phyloP scores from a whole-genome alignment of 2,797 vertebrate species.

The Phrynocephalus guinanensis region DNA sequence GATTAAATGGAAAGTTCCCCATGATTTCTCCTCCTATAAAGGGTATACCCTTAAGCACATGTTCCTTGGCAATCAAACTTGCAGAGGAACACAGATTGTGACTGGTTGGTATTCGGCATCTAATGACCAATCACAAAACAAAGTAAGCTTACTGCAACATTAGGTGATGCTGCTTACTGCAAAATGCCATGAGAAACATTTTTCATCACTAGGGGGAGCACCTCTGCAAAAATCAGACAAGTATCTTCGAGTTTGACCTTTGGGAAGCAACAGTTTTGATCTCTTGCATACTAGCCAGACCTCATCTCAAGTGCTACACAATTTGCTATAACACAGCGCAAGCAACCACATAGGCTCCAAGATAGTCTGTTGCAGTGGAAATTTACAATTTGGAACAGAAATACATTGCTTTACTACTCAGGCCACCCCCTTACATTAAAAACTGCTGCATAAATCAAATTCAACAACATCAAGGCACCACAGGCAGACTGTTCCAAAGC shows the following conservation, averaged over 20 bases:
- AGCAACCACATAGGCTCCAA: neutral
- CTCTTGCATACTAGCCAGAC: neutral
- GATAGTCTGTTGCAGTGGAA: fast-evolving
- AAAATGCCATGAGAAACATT: no score
- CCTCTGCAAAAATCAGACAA: no score
- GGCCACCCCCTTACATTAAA: constrained; percentile 16
- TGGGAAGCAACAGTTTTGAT: neutral
- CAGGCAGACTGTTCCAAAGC: constrained; percentile 63
- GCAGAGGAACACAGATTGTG: no score
- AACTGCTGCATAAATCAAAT: constrained; percentile 55
- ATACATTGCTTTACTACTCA: neutral
- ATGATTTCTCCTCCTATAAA: neutral
- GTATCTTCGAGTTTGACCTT: no score
- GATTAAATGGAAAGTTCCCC: no score
- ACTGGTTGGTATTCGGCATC: no score
- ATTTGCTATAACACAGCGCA: neutral
- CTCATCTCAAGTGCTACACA: neutral
- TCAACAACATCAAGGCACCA: constrained; percentile 40
- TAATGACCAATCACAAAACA: no score
- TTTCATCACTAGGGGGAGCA: no score
- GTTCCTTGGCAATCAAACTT: no score
- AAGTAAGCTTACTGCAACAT: no score
- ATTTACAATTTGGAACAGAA: neutral
- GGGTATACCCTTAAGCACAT: no score
- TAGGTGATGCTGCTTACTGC: no score